Evolutionary conservation across 2,888 invertebrate genomes (phyloP).

Genomic region (Melanotus villosus): DNA sequence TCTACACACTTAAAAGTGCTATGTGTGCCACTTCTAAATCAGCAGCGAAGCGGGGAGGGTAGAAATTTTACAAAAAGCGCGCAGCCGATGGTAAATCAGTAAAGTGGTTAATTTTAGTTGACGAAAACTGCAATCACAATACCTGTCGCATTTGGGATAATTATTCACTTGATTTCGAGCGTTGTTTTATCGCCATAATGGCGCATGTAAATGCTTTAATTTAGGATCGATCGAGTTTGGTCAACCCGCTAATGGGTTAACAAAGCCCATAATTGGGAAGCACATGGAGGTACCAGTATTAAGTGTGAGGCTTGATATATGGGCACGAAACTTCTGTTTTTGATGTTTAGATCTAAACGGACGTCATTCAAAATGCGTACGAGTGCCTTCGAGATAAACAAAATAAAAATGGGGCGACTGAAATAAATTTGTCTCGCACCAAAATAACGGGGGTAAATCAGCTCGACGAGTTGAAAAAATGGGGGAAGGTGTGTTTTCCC

Average conservation of each 20-base stretch:
- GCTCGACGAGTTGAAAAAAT: no score
- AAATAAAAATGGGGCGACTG: no score
- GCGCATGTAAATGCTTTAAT: slow-evolving; percentile 32
- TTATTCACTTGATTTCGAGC: slow-evolving; percentile 26
- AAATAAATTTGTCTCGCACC: no score
- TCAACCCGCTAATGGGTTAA: slow-evolving; percentile 32
- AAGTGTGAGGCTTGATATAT: slow-evolving; percentile 29
- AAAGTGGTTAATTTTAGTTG: neutral
- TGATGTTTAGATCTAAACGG: slow-evolving; percentile 17
- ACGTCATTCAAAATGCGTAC: neutral
- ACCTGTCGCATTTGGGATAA: slow-evolving; percentile 28
- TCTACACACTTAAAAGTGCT: neutral
- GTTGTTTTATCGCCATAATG: slow-evolving; percentile 27
- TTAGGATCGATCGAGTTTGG: slow-evolving; percentile 33
- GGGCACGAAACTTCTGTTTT: slow-evolving; percentile 16
- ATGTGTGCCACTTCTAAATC: slow-evolving; percentile 3
- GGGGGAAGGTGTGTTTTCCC: no score
- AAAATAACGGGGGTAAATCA: no score
- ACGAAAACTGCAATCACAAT: slow-evolving; percentile 18
- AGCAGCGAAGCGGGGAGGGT: neutral
- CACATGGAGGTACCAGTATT: slow-evolving; percentile 38
- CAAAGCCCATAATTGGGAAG: slow-evolving; percentile 38
- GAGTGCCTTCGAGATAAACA: neutral
- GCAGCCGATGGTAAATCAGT: neutral
- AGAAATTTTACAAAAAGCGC: neutral